A percentile compares a stretch with the other conserved stretches of the same genome.
Evolutionary conservation across 2,888 invertebrate genomes (phyloP).

Genomic region (Acronicta alni): DNA sequence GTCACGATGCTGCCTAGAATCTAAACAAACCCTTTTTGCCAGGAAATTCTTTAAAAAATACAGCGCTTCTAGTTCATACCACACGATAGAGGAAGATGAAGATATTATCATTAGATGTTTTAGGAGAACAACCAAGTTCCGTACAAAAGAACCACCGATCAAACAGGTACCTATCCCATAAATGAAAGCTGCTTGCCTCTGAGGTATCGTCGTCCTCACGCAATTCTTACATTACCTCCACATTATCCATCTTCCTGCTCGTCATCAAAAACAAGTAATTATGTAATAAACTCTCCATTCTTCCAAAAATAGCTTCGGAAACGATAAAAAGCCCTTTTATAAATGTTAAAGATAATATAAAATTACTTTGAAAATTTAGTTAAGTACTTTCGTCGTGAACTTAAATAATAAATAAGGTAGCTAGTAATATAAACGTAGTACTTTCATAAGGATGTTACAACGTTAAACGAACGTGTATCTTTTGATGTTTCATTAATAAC

Average conservation of each 20-base stretch:
- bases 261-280: slow-evolving; percentile 4
- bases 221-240: slow-evolving; percentile 32
- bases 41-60: too few relatives aligned
- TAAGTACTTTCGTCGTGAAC: too few relatives aligned
- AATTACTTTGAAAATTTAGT: neutral
- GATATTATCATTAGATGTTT: too few relatives aligned
- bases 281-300: neutral
- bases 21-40: neutral
- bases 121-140: neutral
- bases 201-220: slow-evolving; percentile 20
- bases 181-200: neutral
- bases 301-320: neutral
- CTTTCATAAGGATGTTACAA: neutral
- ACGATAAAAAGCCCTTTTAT: neutral
- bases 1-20: neutral
- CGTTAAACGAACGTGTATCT: too few relatives aligned
- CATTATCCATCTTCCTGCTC: neutral
- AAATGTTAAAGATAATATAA: neutral
- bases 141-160: neutral
- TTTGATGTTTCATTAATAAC: neutral
- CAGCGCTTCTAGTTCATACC: too few relatives aligned
- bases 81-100: too few relatives aligned
- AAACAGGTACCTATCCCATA: neutral
- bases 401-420: too few relatives aligned
- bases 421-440: too few relatives aligned